These are phyloP conservation scores for Luscinia luscinia DNA, from an alignment of 2,797 vertebrate species.

Conservation along the genomic window DNA sequence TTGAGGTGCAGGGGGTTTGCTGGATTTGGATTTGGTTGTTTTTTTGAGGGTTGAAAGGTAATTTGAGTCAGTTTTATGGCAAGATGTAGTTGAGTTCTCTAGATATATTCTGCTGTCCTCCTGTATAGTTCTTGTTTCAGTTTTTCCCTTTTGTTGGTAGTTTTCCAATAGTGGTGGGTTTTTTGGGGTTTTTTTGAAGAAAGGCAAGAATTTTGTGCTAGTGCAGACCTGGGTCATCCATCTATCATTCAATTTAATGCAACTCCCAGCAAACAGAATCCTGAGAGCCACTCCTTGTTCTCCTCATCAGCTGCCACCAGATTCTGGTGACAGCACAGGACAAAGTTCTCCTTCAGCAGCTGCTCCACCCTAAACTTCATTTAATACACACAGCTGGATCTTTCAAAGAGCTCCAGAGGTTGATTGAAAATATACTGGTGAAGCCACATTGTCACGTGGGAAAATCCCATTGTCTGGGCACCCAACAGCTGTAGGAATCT, in stretches of 20 bases:
- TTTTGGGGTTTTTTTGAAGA: background rate
- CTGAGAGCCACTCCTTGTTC: background rate
- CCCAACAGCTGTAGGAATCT: background rate
- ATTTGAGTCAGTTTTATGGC: background rate
- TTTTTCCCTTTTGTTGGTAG: background rate
- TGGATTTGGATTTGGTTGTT: rapidly evolving
- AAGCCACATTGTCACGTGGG: rapidly evolving
- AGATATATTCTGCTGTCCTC: background rate
- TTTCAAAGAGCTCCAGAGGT: background rate
- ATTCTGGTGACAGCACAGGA: background rate
- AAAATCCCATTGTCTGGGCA: background rate
- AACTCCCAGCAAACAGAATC: background rate
- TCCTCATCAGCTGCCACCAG: background rate
- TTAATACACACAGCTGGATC: background rate
- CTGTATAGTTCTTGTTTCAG: background rate
- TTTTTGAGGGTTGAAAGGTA: background rate
- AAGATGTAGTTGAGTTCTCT: background rate
- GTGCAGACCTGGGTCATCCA: background rate
- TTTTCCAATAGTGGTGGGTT: background rate
- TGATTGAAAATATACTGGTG: no score
- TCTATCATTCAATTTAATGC: background rate
- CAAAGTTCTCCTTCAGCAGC: background rate
- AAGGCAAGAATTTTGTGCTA: background rate
- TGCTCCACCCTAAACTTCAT: background rate
- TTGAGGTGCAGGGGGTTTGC: rapidly evolving